phyloP scores from a whole-genome alignment of 2,113 vertebrate genomes.

The Stictonetta naevosa region DNA sequence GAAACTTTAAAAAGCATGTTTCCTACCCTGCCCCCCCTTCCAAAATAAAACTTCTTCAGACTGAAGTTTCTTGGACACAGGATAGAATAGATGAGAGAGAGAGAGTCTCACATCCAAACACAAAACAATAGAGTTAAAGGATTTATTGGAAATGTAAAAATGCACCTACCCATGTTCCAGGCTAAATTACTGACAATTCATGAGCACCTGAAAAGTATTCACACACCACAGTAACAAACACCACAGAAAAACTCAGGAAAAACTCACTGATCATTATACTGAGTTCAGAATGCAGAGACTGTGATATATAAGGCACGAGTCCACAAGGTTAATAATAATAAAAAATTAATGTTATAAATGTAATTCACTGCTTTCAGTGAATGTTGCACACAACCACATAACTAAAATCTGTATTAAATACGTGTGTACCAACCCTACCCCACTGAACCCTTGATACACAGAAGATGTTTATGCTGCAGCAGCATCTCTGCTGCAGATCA shows the following conservation, averaged over 20 bases:
- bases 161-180: not conserved
- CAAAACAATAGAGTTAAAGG: not conserved
- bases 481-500: not conserved
- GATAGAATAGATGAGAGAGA: not conserved
- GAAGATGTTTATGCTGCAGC: not conserved
- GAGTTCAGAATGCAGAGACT: not conserved
- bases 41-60: not conserved
- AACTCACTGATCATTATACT: not conserved
- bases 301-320: not conserved
- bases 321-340: not conserved
- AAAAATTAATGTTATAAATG: too few species aligned
- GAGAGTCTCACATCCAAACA: not conserved
- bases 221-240: not conserved
- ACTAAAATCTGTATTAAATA: not conserved
- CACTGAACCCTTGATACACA: not conserved
- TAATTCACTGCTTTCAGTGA: not conserved
- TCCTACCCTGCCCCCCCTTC: not conserved
- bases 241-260: not conserved
- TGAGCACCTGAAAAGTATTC: not conserved
- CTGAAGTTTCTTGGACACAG: not conserved
- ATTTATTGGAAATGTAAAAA: not conserved
- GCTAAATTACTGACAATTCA: not conserved
- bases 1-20: not conserved
- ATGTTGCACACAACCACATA: not conserved
- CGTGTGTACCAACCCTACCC: not conserved